Conservation (phyloP, 2,797 vertebrate species). For the Pipistrellus kuhlii region DNA sequence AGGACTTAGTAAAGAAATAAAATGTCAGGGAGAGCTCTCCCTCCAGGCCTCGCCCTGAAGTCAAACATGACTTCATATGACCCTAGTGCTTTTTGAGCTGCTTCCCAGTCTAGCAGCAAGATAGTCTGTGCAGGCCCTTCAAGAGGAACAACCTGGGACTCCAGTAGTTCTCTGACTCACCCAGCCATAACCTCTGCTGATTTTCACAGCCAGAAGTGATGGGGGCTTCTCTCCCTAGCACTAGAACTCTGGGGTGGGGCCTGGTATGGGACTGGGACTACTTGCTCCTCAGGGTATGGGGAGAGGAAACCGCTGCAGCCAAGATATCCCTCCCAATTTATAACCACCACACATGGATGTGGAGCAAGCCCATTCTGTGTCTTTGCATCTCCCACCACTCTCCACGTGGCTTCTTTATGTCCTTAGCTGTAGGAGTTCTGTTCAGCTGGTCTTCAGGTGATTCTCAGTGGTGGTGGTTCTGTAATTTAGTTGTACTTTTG, state of each 20-base stretch:
- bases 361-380: neutral
- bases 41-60: neutral
- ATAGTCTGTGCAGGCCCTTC: neutral
- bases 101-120: neutral
- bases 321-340: neutral
- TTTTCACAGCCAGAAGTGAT: neutral
- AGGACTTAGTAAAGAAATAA: neutral
- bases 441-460: neutral
- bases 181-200: neutral
- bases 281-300: neutral
- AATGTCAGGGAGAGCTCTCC: neutral
- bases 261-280: neutral
- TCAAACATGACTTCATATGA: neutral
- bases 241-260: neutral
- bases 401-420: neutral
- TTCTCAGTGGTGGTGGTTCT: neutral
- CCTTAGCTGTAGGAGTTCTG: neutral
- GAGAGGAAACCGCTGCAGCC: neutral
- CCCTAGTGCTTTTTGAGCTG: neutral
- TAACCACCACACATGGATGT: neutral
- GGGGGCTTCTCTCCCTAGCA: neutral
- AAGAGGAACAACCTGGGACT: neutral
- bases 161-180: neutral
- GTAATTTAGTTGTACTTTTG: neutral
- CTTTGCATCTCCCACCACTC: neutral